These are phyloP conservation scores for Ophion obscuratus DNA, from an alignment of 2,888 invertebrate species.

Conservation along the genomic window DNA sequence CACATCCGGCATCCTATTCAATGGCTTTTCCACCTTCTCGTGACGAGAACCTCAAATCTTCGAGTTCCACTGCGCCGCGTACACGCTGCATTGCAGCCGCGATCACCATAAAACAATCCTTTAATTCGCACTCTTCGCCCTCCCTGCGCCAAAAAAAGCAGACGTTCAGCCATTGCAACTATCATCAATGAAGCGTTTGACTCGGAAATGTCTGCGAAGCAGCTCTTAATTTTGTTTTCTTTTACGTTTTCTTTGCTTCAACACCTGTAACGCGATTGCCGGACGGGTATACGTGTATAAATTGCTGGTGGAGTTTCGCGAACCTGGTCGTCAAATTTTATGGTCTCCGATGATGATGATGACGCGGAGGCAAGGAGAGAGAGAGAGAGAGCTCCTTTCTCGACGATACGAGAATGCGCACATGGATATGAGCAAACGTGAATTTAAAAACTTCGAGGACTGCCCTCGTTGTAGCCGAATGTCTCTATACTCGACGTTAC, in stretches of 20 bases:
- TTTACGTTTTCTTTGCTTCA: constrained; percentile 14
- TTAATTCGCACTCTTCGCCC: too few relatives aligned
- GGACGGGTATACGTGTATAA: constrained; percentile 16
- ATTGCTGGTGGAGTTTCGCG: constrained; percentile 31
- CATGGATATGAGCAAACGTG: not conserved
- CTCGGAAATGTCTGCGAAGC: constrained; percentile 3
- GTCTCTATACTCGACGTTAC: too few relatives aligned
- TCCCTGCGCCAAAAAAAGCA: too few relatives aligned
- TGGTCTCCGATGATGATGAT: constrained; percentile 53
- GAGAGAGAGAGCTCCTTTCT: not conserved
- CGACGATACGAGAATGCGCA: not conserved
- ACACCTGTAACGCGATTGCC: constrained; percentile 41
- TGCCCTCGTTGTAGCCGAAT: too few relatives aligned
- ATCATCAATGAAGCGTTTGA: not conserved
- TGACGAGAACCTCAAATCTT: not conserved
- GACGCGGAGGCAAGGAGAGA: constrained; percentile 20
- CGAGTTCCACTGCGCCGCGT: too few relatives aligned
- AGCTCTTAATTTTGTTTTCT: not conserved
- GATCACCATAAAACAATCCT: too few relatives aligned
- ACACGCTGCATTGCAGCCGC: too few relatives aligned
- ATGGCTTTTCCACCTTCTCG: constrained; percentile 23
- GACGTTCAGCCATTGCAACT: not conserved
- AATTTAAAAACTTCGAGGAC: not conserved
- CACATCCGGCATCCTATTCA: constrained; percentile 30
- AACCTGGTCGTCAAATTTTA: constrained; percentile 56